Conservation (phyloP, 2,113 vertebrate genomes). For the Saimiri boliviensis region DNA sequence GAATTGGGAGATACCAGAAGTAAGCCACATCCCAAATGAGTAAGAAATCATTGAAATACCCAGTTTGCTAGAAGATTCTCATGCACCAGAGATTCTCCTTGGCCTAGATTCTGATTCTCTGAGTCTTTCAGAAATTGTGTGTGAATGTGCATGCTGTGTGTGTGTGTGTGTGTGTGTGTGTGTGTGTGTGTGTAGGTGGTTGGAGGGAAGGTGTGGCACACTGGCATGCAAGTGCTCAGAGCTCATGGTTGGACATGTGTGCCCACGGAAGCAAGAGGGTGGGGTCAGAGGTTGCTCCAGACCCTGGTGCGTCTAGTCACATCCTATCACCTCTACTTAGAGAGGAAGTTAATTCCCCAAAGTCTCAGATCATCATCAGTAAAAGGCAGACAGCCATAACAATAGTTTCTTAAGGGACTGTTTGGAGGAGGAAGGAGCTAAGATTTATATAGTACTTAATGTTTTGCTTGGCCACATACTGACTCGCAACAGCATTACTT, state of each 20-base stretch:
- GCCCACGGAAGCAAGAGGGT: neutral
- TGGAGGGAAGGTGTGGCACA: neutral
- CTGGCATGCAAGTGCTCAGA: neutral
- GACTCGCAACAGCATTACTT: neutral
- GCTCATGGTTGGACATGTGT: neutral
- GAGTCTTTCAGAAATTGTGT: neutral
- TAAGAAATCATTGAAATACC: neutral
- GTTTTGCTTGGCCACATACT: slow-evolving; percentile 32
- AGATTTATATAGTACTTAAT: neutral
- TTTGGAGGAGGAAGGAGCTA: neutral
- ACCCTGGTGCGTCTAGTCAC: neutral
- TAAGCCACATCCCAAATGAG: neutral
- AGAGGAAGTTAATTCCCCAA: neutral
- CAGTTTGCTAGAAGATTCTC: neutral
- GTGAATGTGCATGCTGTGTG: neutral
- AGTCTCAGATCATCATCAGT: neutral
- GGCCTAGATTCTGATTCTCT: neutral
- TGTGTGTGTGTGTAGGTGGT: neutral
- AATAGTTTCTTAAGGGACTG: neutral
- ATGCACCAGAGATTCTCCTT: neutral
- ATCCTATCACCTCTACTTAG: neutral
- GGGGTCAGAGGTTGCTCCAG: neutral
- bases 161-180: neutral
- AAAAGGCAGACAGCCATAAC: neutral
- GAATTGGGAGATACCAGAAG: neutral